Percentiles rank a stretch among this genome's conserved stretches.
These are phyloP conservation scores for Anoplius nigerrimus DNA, from an alignment of 2,888 invertebrate genomes.

Conservation along the genomic window DNA sequence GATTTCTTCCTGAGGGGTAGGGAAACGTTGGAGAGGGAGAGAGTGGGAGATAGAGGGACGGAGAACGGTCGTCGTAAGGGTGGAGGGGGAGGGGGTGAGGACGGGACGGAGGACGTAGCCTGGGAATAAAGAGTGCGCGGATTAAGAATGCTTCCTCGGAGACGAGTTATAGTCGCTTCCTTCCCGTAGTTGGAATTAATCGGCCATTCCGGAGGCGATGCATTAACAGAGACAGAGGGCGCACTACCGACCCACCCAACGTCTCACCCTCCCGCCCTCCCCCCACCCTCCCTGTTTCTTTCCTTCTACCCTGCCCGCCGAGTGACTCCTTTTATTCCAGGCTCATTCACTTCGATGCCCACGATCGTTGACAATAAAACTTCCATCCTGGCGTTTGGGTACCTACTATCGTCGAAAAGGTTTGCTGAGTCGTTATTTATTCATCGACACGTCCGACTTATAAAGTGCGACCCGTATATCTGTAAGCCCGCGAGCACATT, in stretches of 20 bases:
- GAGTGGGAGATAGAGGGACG: slow-evolving; percentile 24
- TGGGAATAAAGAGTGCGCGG: slow-evolving; percentile 72
- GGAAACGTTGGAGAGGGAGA: slow-evolving; percentile 18
- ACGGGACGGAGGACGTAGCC: slow-evolving; percentile 48
- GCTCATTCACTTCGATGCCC: slow-evolving; percentile 53
- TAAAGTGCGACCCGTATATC: slow-evolving; percentile 19
- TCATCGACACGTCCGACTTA: slow-evolving; percentile 36
- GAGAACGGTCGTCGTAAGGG: slow-evolving; percentile 43
- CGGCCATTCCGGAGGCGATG: slow-evolving; percentile 73
- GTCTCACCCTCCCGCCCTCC: not conserved
- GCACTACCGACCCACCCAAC: slow-evolving; percentile 49
- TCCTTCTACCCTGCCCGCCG: slow-evolving; percentile 15
- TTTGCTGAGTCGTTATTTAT: slow-evolving; percentile 42
- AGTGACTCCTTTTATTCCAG: slow-evolving; percentile 51
- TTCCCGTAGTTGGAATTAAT: slow-evolving; percentile 74
- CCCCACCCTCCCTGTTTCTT: slow-evolving; percentile 12
- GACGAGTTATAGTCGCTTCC: slow-evolving; percentile 74
- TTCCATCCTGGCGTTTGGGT: slow-evolving; percentile 38
- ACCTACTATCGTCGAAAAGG: slow-evolving; percentile 35
- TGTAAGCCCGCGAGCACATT: not conserved
- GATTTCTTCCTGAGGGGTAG: slow-evolving; percentile 49
- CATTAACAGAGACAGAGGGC: slow-evolving; percentile 71
- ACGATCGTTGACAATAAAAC: slow-evolving; percentile 48
- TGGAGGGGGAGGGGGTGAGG: slow-evolving; percentile 32
- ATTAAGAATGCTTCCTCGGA: slow-evolving; percentile 74